Evolutionary conservation across 2,113 vertebrate species (phyloP), one percentile per base, ranked within the genome.

Genomic region (Gopherus flavomarginatus): DNA sequence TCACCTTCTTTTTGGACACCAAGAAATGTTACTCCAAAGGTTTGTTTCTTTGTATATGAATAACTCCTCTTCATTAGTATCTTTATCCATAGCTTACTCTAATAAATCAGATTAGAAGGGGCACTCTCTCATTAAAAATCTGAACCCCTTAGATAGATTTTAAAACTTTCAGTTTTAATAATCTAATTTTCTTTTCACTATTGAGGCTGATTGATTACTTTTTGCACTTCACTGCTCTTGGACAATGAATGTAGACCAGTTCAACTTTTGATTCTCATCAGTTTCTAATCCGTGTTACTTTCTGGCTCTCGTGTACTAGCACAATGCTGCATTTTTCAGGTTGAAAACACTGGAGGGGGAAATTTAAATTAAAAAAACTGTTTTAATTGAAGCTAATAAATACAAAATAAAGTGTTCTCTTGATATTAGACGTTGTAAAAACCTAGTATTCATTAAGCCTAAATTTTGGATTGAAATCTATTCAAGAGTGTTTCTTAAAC

Each of bases 171-270:
- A 44, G 35, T 19, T 49, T 90, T 65, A 38, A 88, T n/a, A 90
- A 79, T 87, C 54, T 75, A 19, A 0, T 89, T 87, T 38, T 86
- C 44, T 78, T 82, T 53, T 81, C 47, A 1, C 44, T 22, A 0
- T 54, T 86, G 83, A 49, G 56, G 90, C 79, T 62, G 56, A 17
- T 86, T 85, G 89, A 81, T 96, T 78, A 19, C 94, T 65, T 91
- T 93, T 86, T 85, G 83, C 86, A 5, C 84, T 88, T 84, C 44
- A 21, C 83, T 93, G 90, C 57, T 14, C 1, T 8, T 31, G 81
- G 72, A 38, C 82, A 78, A 42, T 78, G 85, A 81, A 59, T 29
- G 88, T 24, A 83, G 77, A 42, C 62, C 2, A 0, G 24, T 93
- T 35, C 50, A 19, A 4, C 17, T 56, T 53, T 44, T 2, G 3